A percentile compares a stretch with the other conserved stretches of the same genome.
These are phyloP conservation scores for Zoanthus sansibaricus DNA, from an alignment of 92 coral and sea anemone genomes.

Conservation along the genomic window DNA sequence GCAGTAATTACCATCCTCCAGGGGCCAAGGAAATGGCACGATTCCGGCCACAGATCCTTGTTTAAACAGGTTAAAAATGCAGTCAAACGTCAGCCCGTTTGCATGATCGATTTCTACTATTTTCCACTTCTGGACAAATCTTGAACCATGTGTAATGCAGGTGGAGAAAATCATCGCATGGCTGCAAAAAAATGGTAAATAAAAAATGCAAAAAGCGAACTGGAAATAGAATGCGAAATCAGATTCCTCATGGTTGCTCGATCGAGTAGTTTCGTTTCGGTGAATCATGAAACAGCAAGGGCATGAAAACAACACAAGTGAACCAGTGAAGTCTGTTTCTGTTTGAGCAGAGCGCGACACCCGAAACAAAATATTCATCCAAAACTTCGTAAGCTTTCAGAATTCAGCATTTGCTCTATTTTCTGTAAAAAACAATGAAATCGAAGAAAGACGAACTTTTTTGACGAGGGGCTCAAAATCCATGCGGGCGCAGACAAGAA, in stretches of 20 bases:
- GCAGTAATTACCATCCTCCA: constrained; percentile 34
- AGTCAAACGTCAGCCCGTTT: constrained; percentile 33
- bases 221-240: constrained; percentile 27
- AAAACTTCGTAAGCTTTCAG: constrained; percentile 9
- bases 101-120: constrained; percentile 34
- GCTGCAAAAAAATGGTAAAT: constrained; percentile 14
- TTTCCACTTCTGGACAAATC: not conserved
- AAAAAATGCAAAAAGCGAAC: constrained; percentile 23
- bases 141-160: not conserved
- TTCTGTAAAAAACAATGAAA: no score
- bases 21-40: constrained; percentile 31
- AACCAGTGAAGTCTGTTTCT: constrained; percentile 17
- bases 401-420: constrained; percentile 14
- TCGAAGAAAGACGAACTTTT: no score
- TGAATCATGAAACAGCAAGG: constrained; percentile 7
- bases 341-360: not conserved
- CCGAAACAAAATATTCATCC: constrained; percentile 26
- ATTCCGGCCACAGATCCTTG: constrained; percentile 1
- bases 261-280: constrained; percentile 1
- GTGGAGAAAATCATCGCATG: constrained; percentile 20
- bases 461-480: no score
- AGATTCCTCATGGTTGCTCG: constrained; percentile 22
- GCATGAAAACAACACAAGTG: constrained; percentile 28
- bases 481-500: no score
- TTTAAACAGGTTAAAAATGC: not conserved